Evolutionary conservation across 2,888 invertebrate genomes (phyloP), one percentile per base, ranked within the genome.

Genomic region (Mellilla xanthometata): DNA sequence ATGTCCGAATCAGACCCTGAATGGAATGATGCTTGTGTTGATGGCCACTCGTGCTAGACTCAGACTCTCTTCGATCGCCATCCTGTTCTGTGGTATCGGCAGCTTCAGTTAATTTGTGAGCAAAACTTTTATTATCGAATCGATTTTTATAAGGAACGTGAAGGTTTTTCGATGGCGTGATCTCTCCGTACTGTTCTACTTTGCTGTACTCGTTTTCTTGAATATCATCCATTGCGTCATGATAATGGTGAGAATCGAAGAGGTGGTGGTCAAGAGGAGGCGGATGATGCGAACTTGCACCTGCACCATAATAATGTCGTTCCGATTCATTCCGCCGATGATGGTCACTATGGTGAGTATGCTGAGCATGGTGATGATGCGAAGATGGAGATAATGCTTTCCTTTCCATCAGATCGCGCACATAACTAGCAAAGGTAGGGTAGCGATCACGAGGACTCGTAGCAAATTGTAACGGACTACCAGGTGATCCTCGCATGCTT

Each of bases 1-100:
- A 94, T 62, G 94, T 93, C 57, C 94, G 91, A 36, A 95, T 93
- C 75, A 95, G 80, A 65, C 95, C 95, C 65, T 95, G 95, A 62
- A 95, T 94, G 13, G 94, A 93, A 76, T 94, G 93, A 66, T 92
- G 92, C 65, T 93, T 92, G 60, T 92, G 90, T 31, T 70, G 82
- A 61, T 65, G 69, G 3, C 80, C 72, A 54, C 76, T 76, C 3
- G 59, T 57, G 51, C 78, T 80, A 9, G 85, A 82, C 10, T 76
- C 84, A 3, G 88, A 88, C 2, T 80, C 79, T 41, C 82, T 72
- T 45, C 87, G 69, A 52, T 89, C 85, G 22, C 62, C 59, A 8
- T 52, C 26, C 40, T 59, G 59, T 39, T 78, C 74, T 66, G 75
- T 75, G 36, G 59, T 31, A 49, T 54, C 47, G 36, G 52, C 68